phyloP scores from a whole-genome alignment of 2,888 invertebrate species.

The Adineta ricciae region DNA sequence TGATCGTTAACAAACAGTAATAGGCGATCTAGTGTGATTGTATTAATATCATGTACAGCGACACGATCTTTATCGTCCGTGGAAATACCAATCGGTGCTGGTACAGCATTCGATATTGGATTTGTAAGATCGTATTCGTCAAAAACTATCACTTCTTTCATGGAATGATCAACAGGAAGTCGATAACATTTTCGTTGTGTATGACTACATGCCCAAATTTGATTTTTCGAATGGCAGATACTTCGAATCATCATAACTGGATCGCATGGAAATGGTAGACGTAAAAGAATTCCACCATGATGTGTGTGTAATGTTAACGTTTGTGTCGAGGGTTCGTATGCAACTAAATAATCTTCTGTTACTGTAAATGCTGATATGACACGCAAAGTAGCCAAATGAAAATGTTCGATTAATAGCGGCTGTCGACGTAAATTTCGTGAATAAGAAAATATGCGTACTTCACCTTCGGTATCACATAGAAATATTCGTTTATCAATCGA shows the following conservation, averaged over 20 bases:
- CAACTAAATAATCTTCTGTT: not conserved
- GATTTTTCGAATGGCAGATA: not conserved
- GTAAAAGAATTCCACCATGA: not conserved
- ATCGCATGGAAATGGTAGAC: not conserved
- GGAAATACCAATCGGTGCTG: not conserved
- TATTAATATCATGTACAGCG: not conserved
- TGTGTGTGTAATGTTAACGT: not conserved
- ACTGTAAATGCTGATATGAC: not conserved
- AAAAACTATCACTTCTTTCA: not conserved
- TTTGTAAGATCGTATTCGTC: not conserved
- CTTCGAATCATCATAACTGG: not conserved
- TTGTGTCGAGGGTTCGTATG: not conserved
- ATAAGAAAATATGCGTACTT: not conserved
- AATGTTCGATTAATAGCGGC: not conserved
- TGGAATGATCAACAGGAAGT: not conserved
- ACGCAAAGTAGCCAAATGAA: not conserved
- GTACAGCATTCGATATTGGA: not conserved
- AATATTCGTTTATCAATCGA: not conserved
- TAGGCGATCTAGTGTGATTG: not conserved
- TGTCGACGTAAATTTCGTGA: not conserved
- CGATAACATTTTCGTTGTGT: not conserved
- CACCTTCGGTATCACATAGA: constrained; percentile 10
- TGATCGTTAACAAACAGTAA: not conserved
- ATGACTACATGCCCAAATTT: not conserved
- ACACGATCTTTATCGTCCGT: not conserved